Evolutionary conservation across 2,797 vertebrate genomes (phyloP), one percentile per base, ranked within the genome.

Genomic region (Poeciliopsis presidionis): DNA sequence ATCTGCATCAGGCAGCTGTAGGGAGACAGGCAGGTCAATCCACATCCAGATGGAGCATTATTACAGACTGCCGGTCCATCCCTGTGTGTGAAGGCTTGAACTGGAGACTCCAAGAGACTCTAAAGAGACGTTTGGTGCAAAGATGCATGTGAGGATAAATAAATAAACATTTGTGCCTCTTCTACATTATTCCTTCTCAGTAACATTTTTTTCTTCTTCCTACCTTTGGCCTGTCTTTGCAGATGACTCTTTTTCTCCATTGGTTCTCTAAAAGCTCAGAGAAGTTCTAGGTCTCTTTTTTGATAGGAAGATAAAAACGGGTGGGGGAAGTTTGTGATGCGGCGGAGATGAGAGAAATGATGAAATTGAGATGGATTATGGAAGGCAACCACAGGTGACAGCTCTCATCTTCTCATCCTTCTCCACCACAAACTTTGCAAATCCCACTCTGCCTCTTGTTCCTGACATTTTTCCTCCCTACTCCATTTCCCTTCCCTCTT

Each of bases 351-450:
- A 92, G 88, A 89, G 84, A 72, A 71, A 82, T 84, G 89, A 93
- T 92, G 88, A 92, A 92, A 93, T 85, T 41, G 83, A 78, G 88
- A 90, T 87, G 78, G 85, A 78, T 88, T 77, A 72, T 78, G 80
- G 84, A 89, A 86, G 81, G 80, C 79, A 88, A 86, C 90, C 88
- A 89, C 89, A 93, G 91, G 90, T 94, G 89, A 93, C 90, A 77
- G 84, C 74, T 78, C 89, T 92, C 87, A 81, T 88, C 81, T 78
- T 83, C 85, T 81, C 73, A 73, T 79, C 77, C 81, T 45, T 78
- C 73, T 73, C 1, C 0, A 53, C 80, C 75, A 70, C 75, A 86
- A 77, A 78, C 46, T 55, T 76, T 72, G 77, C 55, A 75, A 75
- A 75, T 74, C 25, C 25, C n/a, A 43, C 53, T 45, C 81, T 76